Percentiles rank a stretch among this genome's conserved stretches.
These are phyloP conservation scores for Prionailurus viverrinus DNA, from an alignment of 2,113 vertebrate genomes.

Conservation along the genomic window DNA sequence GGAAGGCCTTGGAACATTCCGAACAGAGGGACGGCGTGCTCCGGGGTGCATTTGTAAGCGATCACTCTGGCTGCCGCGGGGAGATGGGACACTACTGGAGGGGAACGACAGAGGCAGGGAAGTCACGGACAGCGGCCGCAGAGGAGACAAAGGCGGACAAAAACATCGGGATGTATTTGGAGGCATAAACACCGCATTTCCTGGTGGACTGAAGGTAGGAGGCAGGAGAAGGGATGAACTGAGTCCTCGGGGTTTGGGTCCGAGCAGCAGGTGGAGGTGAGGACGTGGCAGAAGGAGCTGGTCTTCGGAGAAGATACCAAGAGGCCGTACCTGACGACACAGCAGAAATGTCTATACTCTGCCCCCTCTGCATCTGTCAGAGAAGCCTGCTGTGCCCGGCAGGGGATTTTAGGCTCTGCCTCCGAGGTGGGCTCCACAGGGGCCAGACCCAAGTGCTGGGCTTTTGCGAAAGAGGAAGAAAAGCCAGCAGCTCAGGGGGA, in stretches of 20 bases:
- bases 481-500: too few relatives aligned
- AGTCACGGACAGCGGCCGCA: rapidly evolving
- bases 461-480: not conserved
- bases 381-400: not conserved
- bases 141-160: not conserved
- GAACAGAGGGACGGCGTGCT: not conserved
- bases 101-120: not conserved
- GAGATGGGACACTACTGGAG: rapidly evolving
- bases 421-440: too few relatives aligned
- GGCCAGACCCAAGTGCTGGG: not conserved
- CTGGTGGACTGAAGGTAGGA: too few relatives aligned
- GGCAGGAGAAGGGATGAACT: not conserved
- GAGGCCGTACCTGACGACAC: not conserved
- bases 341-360: not conserved
- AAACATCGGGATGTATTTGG: not conserved
- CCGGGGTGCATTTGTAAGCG: not conserved
- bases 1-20: not conserved
- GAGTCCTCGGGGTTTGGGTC: not conserved
- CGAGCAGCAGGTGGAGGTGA: not conserved
- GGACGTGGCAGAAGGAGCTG: not conserved
- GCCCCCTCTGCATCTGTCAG: not conserved
- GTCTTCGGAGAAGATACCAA: not conserved
- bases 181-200: not conserved
- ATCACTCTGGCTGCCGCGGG: not conserved
- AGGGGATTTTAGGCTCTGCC: not conserved